Evolutionary conservation across 2,113 vertebrate species (phyloP), one percentile per base, ranked within the genome.

Genomic region (Cacatua alba): DNA sequence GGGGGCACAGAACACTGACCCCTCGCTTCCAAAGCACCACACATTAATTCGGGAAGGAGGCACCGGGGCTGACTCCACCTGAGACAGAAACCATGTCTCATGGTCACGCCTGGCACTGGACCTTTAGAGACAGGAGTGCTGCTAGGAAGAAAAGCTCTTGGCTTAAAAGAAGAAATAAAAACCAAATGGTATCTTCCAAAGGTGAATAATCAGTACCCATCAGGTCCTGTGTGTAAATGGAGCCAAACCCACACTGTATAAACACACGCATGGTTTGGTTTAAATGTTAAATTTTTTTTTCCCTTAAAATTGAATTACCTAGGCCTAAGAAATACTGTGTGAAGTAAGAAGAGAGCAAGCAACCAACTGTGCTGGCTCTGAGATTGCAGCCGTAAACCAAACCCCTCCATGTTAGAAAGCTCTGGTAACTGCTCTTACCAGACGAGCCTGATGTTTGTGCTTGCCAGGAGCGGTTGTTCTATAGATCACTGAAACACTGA

Each of bases 1-100:
- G 15, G 31, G 20, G 28, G 31, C 2, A 1, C 23, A 5, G 35
- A 16, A n/a, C 1, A 2, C 8, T 1, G 10, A 12, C 7, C 35
- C 44, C 25, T 1, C 10, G 0, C 9, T 55, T 8, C 46, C 37
- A 33, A 28, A 43, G 51, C 26, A 20, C n/a, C 44, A 3, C 1
- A 11, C 2, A 3, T 7, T 41, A 15, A 21, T 15, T 29, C 0
- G 3, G 55, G 53, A 29, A 25, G 49, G 37, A 64, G 67, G 37
- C 13, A 17, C 24, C 4, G 1, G 59, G 53, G 46, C 43, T 28
- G 37, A 59, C 37, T 14, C n/a, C 18, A 52, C 7, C 29, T 5
- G 24, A 8, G 48, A 49, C 63, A 67, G 23, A 63, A 51, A 19
- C 28, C 39, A 13, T 1, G 5, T 11, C 46, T 31, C 46, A 9